phyloP scores from a whole-genome alignment of 2,113 vertebrate species.

The Tachysurus fulvidraco region DNA sequence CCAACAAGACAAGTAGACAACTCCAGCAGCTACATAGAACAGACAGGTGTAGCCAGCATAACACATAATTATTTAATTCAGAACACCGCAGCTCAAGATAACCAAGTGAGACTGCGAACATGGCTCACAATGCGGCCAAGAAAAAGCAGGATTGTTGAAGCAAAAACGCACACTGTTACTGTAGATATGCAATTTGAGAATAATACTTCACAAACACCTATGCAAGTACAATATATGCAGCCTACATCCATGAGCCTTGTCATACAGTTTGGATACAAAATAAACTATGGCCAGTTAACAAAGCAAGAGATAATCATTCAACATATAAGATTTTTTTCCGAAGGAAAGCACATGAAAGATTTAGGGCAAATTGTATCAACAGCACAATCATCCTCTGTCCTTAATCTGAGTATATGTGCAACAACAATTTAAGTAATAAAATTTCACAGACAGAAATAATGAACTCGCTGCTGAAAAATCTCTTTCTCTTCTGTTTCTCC shows the following conservation, averaged over 20 bases:
- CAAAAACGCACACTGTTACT: background rate
- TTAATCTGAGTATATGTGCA: background rate
- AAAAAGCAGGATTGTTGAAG: conserved; percentile 9
- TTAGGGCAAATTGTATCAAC: background rate
- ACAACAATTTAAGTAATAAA: background rate
- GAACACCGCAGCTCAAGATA: background rate
- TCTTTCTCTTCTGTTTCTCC: background rate
- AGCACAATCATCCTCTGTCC: background rate
- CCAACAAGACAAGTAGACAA: conserved; percentile 42
- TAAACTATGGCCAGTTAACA: background rate
- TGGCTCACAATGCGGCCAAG: conserved; percentile 13
- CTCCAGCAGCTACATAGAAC: conserved; percentile 31
- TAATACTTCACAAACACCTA: background rate
- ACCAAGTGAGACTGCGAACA: background rate
- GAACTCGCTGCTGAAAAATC: background rate
- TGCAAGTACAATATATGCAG: background rate
- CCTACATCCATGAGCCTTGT: background rate
- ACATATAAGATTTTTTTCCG: background rate
- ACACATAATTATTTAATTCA: background rate
- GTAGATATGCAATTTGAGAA: background rate
- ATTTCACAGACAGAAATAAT: background rate
- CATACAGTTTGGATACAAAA: background rate
- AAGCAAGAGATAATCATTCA: background rate
- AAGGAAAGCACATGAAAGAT: conserved; percentile 5
- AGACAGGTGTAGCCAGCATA: conserved; percentile 19